Evolutionary conservation across 2,797 vertebrate species (phyloP).

Genomic region (Parauchenoglanis punctatus): DNA sequence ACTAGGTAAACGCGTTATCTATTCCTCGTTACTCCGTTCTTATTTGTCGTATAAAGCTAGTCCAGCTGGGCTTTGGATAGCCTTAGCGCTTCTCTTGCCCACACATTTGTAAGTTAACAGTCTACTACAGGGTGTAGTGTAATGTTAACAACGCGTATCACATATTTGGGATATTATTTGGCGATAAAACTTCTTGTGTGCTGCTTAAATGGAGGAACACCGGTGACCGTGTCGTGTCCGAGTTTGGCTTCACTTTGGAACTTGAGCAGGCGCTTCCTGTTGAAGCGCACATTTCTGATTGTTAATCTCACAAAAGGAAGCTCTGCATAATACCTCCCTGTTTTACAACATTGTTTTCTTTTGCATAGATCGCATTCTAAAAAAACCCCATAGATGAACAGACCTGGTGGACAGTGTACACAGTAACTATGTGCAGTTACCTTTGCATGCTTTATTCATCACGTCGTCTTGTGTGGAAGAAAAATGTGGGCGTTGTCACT

Average conservation of each 20-base stretch:
- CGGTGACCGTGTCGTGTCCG: background rate
- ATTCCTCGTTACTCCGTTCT: background rate
- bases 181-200: background rate
- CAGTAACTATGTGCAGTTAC: background rate
- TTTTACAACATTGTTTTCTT: background rate
- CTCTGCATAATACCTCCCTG: background rate
- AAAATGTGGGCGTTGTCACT: conserved; percentile 51
- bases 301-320: conserved; percentile 9
- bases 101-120: background rate
- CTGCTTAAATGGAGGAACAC: background rate
- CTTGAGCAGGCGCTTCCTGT: conserved; percentile 45
- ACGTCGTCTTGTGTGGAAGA: conserved; percentile 21
- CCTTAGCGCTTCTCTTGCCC: background rate
- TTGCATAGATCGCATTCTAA: background rate
- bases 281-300: conserved; percentile 13
- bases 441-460: conserved; percentile 13
- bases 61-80: background rate
- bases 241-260: conserved; percentile 41
- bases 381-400: background rate
- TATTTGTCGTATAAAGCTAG: background rate
- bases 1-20: background rate
- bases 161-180: background rate
- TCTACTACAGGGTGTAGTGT: background rate
- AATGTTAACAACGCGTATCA: too few relatives aligned
- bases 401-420: background rate